Evolutionary conservation across 2,113 vertebrate genomes (phyloP).

Genomic region (Zapornia atra): DNA sequence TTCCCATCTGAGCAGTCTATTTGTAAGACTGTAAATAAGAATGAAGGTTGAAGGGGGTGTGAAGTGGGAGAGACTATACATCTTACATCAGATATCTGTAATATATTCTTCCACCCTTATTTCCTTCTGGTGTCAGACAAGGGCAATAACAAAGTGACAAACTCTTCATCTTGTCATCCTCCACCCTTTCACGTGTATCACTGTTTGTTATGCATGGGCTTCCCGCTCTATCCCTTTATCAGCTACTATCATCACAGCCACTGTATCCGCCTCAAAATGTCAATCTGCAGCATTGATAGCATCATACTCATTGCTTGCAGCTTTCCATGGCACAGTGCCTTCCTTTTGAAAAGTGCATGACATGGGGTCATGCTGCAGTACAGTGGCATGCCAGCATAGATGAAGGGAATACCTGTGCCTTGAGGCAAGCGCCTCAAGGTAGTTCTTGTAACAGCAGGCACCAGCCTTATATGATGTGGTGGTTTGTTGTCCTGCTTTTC

Average conservation of each 20-base stretch:
- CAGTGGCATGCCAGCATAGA: neutral
- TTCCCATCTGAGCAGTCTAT: neutral
- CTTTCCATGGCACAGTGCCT: neutral
- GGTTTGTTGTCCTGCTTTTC: neutral
- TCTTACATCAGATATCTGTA: neutral
- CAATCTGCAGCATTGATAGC: neutral
- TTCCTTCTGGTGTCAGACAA: neutral
- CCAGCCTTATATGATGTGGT: neutral
- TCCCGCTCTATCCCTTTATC: neutral
- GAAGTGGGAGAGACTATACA: neutral
- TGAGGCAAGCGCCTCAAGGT: neutral
- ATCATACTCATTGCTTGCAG: neutral
- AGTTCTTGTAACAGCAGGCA: neutral
- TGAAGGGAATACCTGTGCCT: neutral
- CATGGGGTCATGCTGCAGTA: neutral
- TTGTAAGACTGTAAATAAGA: neutral
- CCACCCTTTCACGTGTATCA: rapidly evolving
- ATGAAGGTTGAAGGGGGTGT: neutral
- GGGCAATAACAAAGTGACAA: neutral
- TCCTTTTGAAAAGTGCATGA: neutral
- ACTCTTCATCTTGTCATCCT: neutral
- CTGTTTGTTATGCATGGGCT: neutral
- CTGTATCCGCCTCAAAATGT: neutral
- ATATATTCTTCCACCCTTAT: neutral
- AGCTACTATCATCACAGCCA: neutral